phyloP scores from a whole-genome alignment of 1,140 invertebrate genomes.

The Solenopsis invicta region DNA sequence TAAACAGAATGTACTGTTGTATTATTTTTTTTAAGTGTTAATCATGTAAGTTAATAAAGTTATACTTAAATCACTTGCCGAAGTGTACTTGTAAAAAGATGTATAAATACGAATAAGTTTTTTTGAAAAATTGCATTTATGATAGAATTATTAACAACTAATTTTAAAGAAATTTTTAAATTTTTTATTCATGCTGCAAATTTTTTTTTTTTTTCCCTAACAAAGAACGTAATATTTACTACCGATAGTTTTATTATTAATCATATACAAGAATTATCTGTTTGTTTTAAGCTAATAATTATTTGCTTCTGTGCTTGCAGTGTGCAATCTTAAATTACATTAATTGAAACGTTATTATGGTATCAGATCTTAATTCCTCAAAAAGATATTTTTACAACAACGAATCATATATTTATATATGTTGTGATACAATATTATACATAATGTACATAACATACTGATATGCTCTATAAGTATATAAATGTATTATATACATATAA shows the following conservation, averaged over 20 bases:
- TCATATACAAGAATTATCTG: constrained; percentile 3
- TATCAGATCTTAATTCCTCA: background rate
- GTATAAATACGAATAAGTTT: background rate
- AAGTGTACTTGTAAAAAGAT: background rate
- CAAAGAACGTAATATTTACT: background rate
- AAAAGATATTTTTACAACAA: constrained; percentile 38
- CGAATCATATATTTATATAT: constrained; percentile 45
- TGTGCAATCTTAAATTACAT: background rate
- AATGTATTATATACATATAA: constrained; percentile 35
- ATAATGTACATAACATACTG: constrained; percentile 65
- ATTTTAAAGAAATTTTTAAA: background rate
- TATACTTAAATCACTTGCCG: no score
- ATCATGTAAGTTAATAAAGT: no score
- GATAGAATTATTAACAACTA: background rate
- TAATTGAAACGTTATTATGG: background rate
- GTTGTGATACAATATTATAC: constrained; percentile 64
- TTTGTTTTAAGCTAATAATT: background rate
- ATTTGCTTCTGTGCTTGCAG: background rate
- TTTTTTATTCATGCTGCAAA: background rate
- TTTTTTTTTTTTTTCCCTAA: background rate
- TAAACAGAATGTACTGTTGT: no score
- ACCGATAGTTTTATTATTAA: background rate
- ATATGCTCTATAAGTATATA: constrained; percentile 56
- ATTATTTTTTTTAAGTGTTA: no score
- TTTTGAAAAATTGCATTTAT: background rate